phyloP scores from a whole-genome alignment of 2,113 vertebrate genomes.

The Neogobius melanostomus region DNA sequence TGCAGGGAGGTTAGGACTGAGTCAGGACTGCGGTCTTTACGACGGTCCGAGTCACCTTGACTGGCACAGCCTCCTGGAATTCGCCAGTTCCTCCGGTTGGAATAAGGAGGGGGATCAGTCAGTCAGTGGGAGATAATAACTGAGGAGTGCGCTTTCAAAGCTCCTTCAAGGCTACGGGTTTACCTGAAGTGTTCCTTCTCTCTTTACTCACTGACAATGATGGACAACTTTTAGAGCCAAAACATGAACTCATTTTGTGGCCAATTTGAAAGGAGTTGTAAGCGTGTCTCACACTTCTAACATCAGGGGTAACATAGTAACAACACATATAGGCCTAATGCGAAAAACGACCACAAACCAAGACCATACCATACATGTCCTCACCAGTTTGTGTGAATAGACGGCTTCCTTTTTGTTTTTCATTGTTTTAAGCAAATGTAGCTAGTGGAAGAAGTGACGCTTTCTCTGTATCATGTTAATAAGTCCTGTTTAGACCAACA shows the following conservation, averaged over 20 bases:
- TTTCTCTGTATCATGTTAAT: background rate
- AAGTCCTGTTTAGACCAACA: background rate
- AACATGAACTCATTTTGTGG: too few relatives aligned
- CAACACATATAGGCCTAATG: too few relatives aligned
- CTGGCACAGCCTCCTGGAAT: constrained; percentile 34
- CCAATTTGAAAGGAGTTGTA: too few relatives aligned
- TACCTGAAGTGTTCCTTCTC: background rate
- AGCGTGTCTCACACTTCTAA: too few relatives aligned
- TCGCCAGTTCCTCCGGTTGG: constrained; percentile 6
- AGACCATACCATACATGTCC: background rate
- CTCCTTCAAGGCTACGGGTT: background rate
- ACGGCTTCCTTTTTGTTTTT: background rate
- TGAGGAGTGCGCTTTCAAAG: constrained; percentile 16
- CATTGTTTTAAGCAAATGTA: background rate
- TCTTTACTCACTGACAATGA: background rate
- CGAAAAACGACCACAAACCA: background rate
- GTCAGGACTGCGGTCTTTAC: constrained; percentile 70
- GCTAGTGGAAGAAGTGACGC: background rate
- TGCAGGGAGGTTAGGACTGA: constrained; percentile 74
- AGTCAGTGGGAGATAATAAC: constrained; percentile 5
- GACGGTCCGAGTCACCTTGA: constrained; percentile 69
- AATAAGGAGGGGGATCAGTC: constrained; percentile 1
- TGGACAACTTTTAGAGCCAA: too few relatives aligned
- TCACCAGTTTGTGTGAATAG: background rate
- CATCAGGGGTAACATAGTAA: too few relatives aligned